phyloP scores from a whole-genome alignment of 2,888 invertebrate species.

The Charanyca ferruginea region DNA sequence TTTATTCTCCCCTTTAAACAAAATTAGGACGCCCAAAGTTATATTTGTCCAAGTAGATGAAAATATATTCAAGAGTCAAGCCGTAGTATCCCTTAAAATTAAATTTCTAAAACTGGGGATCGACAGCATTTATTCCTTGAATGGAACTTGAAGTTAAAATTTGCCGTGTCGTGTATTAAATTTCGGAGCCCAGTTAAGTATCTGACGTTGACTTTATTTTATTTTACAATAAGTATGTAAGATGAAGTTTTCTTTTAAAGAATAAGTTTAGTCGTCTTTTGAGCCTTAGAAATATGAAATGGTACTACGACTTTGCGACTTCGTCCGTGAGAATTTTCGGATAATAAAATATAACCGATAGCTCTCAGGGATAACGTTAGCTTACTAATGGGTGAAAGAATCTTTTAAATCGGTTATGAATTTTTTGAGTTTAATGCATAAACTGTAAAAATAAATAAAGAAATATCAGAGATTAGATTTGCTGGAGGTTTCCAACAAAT shows the following conservation, averaged over 20 bases:
- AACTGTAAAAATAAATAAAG: too few relatives aligned
- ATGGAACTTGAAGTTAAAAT: conserved; percentile 54
- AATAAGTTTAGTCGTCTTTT: background rate
- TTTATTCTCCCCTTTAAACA: conserved; percentile 52
- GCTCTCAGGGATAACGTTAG: too few relatives aligned
- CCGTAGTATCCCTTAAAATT: conserved; percentile 56
- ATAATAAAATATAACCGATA: too few relatives aligned
- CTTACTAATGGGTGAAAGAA: too few relatives aligned
- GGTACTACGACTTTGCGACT: too few relatives aligned
- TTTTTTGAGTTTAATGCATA: too few relatives aligned
- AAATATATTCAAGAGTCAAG: conserved; percentile 59
- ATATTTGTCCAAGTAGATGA: conserved; percentile 62
- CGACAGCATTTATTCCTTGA: conserved; percentile 55
- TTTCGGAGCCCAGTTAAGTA: conserved; percentile 39
- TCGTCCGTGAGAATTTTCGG: too few relatives aligned
- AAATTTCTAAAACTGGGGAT: conserved; percentile 57
- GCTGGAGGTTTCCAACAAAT: too few relatives aligned
- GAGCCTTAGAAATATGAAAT: background rate
- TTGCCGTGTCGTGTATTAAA: conserved; percentile 54
- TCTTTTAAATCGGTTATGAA: too few relatives aligned
- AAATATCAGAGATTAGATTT: too few relatives aligned
- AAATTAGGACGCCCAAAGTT: conserved; percentile 59
- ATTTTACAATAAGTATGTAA: conserved; percentile 29
- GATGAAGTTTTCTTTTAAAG: conserved; percentile 6
- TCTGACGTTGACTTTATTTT: conserved; percentile 42